Conservation (phyloP, 2,113 vertebrate genomes). For the Pterocles orientalis region DNA sequence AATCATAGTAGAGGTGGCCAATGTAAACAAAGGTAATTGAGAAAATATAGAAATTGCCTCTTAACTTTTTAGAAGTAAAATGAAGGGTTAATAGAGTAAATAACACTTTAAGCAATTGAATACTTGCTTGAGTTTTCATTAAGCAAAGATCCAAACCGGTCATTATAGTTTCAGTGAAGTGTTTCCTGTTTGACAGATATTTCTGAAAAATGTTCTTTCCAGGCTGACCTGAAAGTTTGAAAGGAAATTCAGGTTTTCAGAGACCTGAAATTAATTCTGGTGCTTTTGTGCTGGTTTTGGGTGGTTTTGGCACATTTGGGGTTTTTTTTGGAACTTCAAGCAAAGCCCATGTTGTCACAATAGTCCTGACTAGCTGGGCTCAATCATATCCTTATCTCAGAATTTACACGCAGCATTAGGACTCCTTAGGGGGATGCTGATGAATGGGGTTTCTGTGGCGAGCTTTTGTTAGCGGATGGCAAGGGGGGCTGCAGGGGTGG, state of each 20-base stretch:
- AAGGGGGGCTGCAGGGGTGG: neutral
- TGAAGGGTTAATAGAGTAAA: neutral
- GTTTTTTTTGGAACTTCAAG: neutral
- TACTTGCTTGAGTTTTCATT: neutral
- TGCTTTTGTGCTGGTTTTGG: neutral
- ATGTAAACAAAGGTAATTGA: neutral
- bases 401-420: neutral
- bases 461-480: neutral
- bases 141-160: neutral
- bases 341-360: neutral
- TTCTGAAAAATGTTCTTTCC: neutral
- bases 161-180: neutral
- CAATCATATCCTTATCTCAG: neutral
- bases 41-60: neutral
- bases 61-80: neutral
- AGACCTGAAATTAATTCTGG: neutral
- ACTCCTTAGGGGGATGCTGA: neutral
- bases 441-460: neutral
- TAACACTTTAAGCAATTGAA: neutral
- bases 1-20: neutral
- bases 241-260: neutral
- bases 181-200: neutral
- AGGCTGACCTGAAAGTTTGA: neutral
- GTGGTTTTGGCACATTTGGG: neutral
- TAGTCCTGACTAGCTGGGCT: neutral